These are phyloP conservation scores for Apus apus DNA, from an alignment of 2,113 vertebrate species.

Conservation along the genomic window DNA sequence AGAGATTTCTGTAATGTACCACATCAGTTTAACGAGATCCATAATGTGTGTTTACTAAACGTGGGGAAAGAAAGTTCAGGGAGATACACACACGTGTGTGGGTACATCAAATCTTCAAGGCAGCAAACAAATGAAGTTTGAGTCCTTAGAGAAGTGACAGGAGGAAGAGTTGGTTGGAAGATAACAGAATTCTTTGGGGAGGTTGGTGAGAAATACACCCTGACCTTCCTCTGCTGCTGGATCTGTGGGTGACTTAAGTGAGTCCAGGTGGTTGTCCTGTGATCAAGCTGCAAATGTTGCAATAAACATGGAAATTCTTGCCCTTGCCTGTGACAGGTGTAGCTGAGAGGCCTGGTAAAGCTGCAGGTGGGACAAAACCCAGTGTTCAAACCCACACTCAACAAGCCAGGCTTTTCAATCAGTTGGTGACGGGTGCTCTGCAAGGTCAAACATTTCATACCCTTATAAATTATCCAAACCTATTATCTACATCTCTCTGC, in stretches of 20 bases:
- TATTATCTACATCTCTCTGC: not conserved
- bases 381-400: not conserved
- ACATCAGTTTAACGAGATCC: not conserved
- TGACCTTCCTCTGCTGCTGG: not conserved
- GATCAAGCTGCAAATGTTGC: not conserved
- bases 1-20: not conserved
- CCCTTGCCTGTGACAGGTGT: not conserved
- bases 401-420: not conserved
- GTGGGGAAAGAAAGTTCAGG: not conserved
- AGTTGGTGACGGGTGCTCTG: not conserved
- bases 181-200: not conserved
- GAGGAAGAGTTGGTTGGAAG: not conserved
- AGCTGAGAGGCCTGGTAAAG: not conserved
- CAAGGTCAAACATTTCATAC: not conserved
- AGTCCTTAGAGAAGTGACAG: not conserved
- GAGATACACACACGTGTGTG: not conserved
- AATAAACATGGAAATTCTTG: not conserved
- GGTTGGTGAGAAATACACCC: rapidly evolving
- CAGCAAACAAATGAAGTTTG: not conserved
- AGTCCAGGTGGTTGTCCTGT: not conserved
- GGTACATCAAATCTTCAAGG: not conserved
- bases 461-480: not conserved
- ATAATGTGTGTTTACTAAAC: not conserved
- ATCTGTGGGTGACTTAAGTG: not conserved
- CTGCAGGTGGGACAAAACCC: not conserved